Evolutionary conservation across 2,888 invertebrate species (phyloP).

Genomic region (Spisula subtruncata): DNA sequence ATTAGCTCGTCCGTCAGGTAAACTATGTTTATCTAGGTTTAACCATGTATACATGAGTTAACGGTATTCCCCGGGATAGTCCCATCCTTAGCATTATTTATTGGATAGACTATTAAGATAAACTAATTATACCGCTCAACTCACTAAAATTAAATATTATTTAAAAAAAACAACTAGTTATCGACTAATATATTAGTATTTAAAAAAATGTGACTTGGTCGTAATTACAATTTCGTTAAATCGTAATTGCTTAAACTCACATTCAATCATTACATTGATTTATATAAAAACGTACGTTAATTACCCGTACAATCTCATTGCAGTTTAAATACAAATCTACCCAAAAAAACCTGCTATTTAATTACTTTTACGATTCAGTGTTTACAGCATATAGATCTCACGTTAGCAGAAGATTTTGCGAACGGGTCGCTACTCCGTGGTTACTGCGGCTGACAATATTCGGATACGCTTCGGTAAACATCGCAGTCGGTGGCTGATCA

Average conservation of each 20-base stretch:
- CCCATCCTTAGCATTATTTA: too few relatives aligned
- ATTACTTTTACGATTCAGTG: not conserved
- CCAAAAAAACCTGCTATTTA: too few relatives aligned
- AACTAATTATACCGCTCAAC: too few relatives aligned
- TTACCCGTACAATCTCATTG: not conserved
- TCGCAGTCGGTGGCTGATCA: conserved; percentile 33
- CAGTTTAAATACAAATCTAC: not conserved
- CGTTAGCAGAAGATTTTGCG: too few relatives aligned
- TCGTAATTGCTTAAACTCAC: not conserved
- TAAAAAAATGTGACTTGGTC: not conserved
- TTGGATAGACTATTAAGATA: too few relatives aligned
- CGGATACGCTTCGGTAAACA: conserved; percentile 33
- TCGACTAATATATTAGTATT: not conserved
- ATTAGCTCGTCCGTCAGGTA: too few relatives aligned
- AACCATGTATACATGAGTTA: too few relatives aligned
- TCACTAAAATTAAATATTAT: too few relatives aligned
- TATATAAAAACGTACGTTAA: not conserved
- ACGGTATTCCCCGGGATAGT: too few relatives aligned
- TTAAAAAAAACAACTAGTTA: not conserved
- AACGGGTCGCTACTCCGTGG: not conserved
- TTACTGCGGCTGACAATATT: conserved; percentile 40
- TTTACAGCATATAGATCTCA: not conserved
- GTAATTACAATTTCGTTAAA: not conserved
- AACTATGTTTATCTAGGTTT: too few relatives aligned
- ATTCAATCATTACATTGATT: not conserved